Percentiles rank a stretch among this genome's conserved stretches.
Evolutionary conservation across 2,113 vertebrate genomes (phyloP).

Genomic region (Balaeniceps rex): DNA sequence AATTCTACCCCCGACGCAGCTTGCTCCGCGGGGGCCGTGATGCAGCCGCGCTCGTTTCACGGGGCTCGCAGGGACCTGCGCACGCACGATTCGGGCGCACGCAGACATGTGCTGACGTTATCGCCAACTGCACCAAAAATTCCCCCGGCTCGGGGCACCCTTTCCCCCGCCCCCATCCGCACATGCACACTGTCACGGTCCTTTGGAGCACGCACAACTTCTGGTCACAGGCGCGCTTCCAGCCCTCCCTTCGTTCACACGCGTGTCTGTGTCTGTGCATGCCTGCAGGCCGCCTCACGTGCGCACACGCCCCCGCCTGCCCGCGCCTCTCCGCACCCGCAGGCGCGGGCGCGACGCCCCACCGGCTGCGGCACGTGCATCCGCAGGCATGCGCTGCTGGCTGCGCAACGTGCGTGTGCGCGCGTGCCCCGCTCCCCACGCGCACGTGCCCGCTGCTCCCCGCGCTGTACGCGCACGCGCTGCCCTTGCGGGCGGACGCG

Average conservation of each 20-base stretch:
- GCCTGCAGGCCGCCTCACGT: no score
- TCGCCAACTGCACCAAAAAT: fast-evolving
- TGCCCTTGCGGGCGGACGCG: no score
- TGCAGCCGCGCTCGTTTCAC: fast-evolving
- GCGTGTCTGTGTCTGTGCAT: no score
- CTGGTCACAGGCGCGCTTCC: not conserved
- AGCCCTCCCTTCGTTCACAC: not conserved
- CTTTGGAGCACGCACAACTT: not conserved
- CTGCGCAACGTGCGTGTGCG: not conserved
- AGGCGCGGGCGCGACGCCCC: no score
- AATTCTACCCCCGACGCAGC: no score
- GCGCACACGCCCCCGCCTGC: no score
- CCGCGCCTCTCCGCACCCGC: no score
- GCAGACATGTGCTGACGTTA: fast-evolving
- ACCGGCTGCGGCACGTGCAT: not conserved
- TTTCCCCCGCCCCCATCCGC: fast-evolving
- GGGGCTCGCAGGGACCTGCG: not conserved
- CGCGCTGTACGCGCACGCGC: not conserved
- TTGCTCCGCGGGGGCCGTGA: no score
- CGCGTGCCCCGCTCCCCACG: not conserved
- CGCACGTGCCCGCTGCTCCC: not conserved
- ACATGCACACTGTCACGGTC: fast-evolving
- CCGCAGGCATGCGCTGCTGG: not conserved
- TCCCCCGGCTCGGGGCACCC: not conserved
- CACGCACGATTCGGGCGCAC: fast-evolving